phyloP scores from a whole-genome alignment of 2,113 vertebrate species.

The Solenodon paradoxus region DNA sequence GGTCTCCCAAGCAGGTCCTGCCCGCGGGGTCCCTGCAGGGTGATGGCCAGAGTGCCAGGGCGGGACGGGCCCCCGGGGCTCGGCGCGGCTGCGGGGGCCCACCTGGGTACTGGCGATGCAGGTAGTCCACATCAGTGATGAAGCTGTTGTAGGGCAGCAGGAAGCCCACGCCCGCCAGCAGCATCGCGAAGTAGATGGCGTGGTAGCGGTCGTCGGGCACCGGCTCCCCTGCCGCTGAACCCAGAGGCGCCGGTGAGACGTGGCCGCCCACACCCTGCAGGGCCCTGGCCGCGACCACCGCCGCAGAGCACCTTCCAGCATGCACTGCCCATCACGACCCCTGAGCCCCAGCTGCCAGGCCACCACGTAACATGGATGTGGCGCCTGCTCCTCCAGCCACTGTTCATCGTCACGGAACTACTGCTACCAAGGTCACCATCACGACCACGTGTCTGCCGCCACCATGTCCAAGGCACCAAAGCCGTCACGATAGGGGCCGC shows the following conservation, averaged over 20 bases:
- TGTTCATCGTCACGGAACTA: neutral
- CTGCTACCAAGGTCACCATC: accelerated
- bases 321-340: too few relatives aligned
- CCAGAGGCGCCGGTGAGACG: neutral
- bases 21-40: accelerated
- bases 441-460: too few relatives aligned
- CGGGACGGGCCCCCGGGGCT: accelerated
- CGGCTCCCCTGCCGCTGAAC: constrained; percentile 85
- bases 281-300: too few relatives aligned
- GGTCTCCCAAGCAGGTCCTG: neutral
- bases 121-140: constrained; percentile 97
- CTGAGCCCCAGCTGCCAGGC: too few relatives aligned
- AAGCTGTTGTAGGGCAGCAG: constrained; percentile 99
- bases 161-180: constrained; percentile 97
- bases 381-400: neutral
- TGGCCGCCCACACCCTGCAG: accelerated
- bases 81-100: accelerated
- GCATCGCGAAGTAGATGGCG: constrained; percentile 98
- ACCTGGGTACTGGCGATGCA: constrained; percentile 98
- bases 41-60: accelerated
- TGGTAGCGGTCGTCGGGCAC: constrained; percentile 95
- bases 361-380: too few relatives aligned
- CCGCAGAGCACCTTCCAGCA: too few relatives aligned
- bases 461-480: neutral
- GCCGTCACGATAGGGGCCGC: neutral